These are phyloP conservation scores for Luidia sarsii DNA, from an alignment of 53 echinoderm and acorn worm genomes.

Conservation along the genomic window DNA sequence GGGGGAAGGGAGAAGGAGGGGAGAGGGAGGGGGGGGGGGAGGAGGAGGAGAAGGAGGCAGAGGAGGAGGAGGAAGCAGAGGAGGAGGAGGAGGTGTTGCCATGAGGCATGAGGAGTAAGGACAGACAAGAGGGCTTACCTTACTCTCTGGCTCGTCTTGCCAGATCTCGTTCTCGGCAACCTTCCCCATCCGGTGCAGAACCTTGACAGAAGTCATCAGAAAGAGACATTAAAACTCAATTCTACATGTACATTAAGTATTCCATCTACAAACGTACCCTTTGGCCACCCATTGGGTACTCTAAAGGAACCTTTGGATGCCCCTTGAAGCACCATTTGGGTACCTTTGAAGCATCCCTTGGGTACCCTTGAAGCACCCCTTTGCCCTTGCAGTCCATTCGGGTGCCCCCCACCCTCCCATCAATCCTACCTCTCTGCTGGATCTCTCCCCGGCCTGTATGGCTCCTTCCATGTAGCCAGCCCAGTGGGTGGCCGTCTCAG, in stretches of 20 bases:
- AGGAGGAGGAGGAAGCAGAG: too few species aligned
- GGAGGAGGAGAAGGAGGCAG: too few species aligned
- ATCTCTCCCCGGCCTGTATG: conserved; percentile 76
- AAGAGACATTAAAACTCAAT: background rate
- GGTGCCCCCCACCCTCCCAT: background rate
- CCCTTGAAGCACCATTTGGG: background rate
- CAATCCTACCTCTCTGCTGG: conserved; percentile 69
- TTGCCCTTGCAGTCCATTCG: background rate
- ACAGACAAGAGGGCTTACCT: conserved; percentile 25
- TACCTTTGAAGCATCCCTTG: background rate
- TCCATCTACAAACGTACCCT: too few species aligned
- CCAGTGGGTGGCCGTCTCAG: conserved; percentile 83
- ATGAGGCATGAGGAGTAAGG: too few species aligned
- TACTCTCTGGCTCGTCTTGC: conserved; percentile 77
- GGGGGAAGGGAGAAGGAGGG: too few species aligned
- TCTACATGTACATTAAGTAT: background rate
- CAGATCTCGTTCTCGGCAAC: conserved; percentile 71
- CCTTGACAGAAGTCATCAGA: conserved; percentile 47
- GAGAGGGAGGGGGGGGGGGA: too few species aligned
- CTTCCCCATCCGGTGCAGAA: conserved; percentile 68
- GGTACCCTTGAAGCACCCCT: background rate
- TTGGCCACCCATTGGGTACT: too few species aligned
- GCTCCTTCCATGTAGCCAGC: conserved; percentile 80
- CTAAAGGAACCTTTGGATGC: too few species aligned
- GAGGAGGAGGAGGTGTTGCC: too few species aligned